These are phyloP conservation scores for Pogonomyrmex californicus DNA, from an alignment of 1,140 invertebrate genomes.

Conservation along the genomic window DNA sequence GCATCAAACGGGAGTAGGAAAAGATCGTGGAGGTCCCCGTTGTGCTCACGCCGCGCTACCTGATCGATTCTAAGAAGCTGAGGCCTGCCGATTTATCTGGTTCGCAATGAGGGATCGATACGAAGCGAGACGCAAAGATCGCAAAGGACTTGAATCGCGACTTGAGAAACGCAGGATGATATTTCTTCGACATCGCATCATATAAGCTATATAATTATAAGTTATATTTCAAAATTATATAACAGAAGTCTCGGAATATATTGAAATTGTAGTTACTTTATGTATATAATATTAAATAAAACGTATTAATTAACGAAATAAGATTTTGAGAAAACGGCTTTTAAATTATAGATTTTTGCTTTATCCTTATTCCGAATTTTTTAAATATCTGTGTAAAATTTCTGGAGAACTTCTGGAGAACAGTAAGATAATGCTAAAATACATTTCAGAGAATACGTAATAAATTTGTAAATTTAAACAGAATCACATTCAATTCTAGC, in stretches of 20 bases:
- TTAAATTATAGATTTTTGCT: background rate
- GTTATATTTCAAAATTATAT: constrained; percentile 29
- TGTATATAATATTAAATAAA: no score
- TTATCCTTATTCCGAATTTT: background rate
- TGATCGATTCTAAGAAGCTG: constrained; percentile 80
- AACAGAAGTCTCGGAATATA: background rate
- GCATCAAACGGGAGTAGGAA: constrained; percentile 37
- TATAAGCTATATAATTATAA: background rate
- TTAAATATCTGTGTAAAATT: background rate
- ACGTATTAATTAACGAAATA: background rate
- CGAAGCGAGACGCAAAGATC: constrained; percentile 52
- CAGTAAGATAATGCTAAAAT: background rate
- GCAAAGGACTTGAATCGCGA: constrained; percentile 36
- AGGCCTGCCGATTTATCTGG: constrained; percentile 81
- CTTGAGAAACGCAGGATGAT: background rate
- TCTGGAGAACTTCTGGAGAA: background rate
- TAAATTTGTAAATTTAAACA: constrained; percentile 3
- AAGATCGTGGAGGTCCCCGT: constrained; percentile 23
- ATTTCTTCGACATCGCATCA: constrained; percentile 1
- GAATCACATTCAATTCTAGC: no score
- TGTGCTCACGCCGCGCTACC: constrained; percentile 75
- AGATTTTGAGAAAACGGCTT: background rate
- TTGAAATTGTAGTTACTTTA: no score
- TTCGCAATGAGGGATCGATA: constrained; percentile 80
- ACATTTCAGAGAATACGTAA: background rate